Evolutionary conservation across 2,888 invertebrate species (phyloP).

Genomic region (Shargacucullia verbasci): DNA sequence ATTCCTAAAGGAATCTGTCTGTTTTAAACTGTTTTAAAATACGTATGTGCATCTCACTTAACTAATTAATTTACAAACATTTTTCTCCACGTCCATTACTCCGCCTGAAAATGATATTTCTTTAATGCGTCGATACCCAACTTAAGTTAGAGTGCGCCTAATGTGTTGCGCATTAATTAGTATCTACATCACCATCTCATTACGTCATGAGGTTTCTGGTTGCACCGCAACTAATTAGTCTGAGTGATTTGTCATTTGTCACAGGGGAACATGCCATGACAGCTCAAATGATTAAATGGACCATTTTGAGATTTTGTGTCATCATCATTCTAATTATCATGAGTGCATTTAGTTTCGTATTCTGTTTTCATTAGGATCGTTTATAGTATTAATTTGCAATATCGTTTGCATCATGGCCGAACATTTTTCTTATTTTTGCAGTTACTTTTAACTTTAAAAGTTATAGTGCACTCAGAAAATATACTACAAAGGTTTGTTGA

Average conservation of each 20-base stretch:
- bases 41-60: slow-evolving; percentile 14
- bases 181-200: slow-evolving; percentile 34
- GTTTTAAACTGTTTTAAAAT: no score
- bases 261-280: slow-evolving; percentile 13
- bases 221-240: slow-evolving; percentile 49
- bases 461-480: no score
- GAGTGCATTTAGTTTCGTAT: neutral
- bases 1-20: no score
- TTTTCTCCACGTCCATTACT: slow-evolving; percentile 34
- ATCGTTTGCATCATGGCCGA: neutral
- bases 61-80: slow-evolving; percentile 36
- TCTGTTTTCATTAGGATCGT: neutral
- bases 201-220: slow-evolving; percentile 34
- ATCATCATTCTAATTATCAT: neutral
- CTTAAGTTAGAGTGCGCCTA: neutral
- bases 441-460: no score
- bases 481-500: no score
- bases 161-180: slow-evolving; percentile 42
- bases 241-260: slow-evolving; percentile 47
- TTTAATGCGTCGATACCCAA: neutral
- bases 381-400: neutral
- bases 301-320: slow-evolving; percentile 22
- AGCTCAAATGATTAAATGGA: slow-evolving; percentile 26
- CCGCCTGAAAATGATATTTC: slow-evolving; percentile 18
- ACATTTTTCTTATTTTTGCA: no score